These are phyloP conservation scores for Prosopocoilus inquinatus DNA, from an alignment of 2,888 invertebrate species.

Conservation along the genomic window DNA sequence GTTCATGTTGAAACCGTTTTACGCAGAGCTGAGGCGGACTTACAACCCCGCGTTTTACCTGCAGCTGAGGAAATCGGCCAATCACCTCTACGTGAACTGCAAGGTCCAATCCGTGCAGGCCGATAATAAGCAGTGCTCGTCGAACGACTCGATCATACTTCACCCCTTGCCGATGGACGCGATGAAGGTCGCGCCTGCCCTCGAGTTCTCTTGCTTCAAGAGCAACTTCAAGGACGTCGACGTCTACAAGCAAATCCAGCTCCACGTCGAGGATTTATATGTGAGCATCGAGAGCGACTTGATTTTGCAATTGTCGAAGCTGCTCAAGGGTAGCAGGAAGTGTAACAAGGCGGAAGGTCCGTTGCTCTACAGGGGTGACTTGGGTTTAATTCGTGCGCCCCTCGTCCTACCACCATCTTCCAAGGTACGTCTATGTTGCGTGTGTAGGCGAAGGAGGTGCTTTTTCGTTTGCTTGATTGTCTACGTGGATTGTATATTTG, in stretches of 20 bases:
- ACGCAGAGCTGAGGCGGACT: constrained; percentile 70
- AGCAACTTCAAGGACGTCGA: constrained; percentile 56
- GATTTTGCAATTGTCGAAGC: constrained; percentile 60
- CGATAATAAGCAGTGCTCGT: constrained; percentile 58
- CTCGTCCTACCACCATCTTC: constrained; percentile 35
- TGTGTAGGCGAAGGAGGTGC: too few relatives aligned
- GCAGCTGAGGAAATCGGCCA: constrained; percentile 68
- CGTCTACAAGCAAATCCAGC: constrained; percentile 62
- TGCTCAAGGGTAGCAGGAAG: constrained; percentile 57
- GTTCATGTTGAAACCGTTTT: constrained; percentile 86
- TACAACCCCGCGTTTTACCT: constrained; percentile 75
- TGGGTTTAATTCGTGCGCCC: constrained; percentile 60
- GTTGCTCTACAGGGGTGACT: constrained; percentile 50
- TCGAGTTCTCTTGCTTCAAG: constrained; percentile 59
- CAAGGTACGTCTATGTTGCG: too few relatives aligned
- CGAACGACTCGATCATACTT: constrained; percentile 37
- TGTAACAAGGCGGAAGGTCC: constrained; percentile 57
- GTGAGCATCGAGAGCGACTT: constrained; percentile 71
- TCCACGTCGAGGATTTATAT: constrained; percentile 65
- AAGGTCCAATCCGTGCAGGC: constrained; percentile 68
- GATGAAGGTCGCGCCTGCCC: constrained; percentile 59
- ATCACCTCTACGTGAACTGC: constrained; percentile 65
- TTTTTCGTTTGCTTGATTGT: too few relatives aligned
- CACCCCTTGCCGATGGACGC: constrained; percentile 53
- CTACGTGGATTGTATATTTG: too few relatives aligned